phyloP scores from a whole-genome alignment of 2,797 vertebrate species.

The Botia almorhae region DNA sequence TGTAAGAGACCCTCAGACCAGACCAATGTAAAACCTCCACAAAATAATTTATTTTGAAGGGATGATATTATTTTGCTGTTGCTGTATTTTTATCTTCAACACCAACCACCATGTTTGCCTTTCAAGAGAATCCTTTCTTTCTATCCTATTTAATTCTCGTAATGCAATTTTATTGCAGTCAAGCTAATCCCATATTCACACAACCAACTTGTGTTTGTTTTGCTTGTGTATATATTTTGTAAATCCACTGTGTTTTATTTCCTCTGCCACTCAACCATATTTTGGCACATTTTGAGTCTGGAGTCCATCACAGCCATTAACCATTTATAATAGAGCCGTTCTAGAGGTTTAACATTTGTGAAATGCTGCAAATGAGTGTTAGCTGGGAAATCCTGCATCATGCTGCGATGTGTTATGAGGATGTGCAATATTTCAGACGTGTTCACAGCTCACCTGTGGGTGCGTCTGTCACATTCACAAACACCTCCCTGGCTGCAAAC shows the following conservation, averaged over 20 bases:
- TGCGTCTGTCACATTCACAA: constrained; percentile 58
- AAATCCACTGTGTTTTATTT: not conserved
- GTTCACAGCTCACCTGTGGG: constrained; percentile 61
- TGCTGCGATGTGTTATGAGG: constrained; percentile 50
- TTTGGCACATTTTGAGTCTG: constrained; percentile 29
- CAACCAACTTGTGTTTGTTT: not conserved
- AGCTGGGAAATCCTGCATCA: constrained; percentile 58
- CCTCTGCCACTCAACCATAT: constrained; percentile 19
- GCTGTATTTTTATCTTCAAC: constrained; percentile 20
- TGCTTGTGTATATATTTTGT: constrained; percentile 7
- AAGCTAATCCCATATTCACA: constrained; percentile 35
- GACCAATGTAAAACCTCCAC: not conserved
- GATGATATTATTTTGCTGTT: not conserved
- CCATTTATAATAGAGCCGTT: constrained; percentile 30
- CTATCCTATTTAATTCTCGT: constrained; percentile 11
- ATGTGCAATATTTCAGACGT: constrained; percentile 54
- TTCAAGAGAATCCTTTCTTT: constrained; percentile 12
- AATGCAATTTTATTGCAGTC: constrained; percentile 34
- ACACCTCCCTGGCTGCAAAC: constrained; percentile 55
- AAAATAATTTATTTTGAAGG: constrained; percentile 9
- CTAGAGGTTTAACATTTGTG: constrained; percentile 37
- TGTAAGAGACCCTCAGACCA: not conserved
- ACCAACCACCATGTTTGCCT: constrained; percentile 12
- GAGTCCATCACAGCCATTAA: constrained; percentile 24
- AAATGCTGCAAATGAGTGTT: constrained; percentile 51